Percentiles rank a stretch among this genome's conserved stretches.
Conservation (phyloP, 2,113 vertebrate genomes). For the Pangasianodon gigas region DNA sequence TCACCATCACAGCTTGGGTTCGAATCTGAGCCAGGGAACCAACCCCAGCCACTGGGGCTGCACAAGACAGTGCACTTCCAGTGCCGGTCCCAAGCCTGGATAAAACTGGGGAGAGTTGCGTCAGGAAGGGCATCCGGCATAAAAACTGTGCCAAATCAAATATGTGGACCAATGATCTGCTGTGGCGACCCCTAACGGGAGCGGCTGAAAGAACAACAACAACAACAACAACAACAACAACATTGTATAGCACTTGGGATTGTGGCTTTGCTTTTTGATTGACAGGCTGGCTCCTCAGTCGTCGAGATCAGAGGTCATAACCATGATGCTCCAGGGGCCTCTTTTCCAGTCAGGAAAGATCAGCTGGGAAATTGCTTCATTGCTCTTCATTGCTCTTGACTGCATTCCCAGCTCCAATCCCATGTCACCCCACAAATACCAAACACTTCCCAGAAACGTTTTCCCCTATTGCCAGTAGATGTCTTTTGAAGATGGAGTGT, state of each 20-base stretch:
- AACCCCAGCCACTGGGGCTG: no score
- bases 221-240: no score
- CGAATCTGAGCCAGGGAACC: no score
- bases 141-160: no score
- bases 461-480: slow-evolving; percentile 40
- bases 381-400: slow-evolving; percentile 35
- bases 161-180: no score
- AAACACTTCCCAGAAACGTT: slow-evolving; percentile 49
- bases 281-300: slow-evolving; percentile 30
- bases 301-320: slow-evolving; percentile 42
- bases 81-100: no score
- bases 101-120: no score
- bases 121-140: no score
- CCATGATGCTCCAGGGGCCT: slow-evolving; percentile 11
- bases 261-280: slow-evolving; percentile 7
- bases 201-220: no score
- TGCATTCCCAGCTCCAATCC: slow-evolving; percentile 36
- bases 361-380: slow-evolving; percentile 47
- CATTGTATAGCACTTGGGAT: neutral
- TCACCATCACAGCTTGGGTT: no score
- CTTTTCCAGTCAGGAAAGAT: slow-evolving; percentile 43
- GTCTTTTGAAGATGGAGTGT: slow-evolving; percentile 29
- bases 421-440: slow-evolving; percentile 41
- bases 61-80: no score
- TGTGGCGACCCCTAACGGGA: no score